Evolutionary conservation across 2,888 invertebrate genomes (phyloP), one percentile per base, ranked within the genome.

Genomic region (Drosophila kanekoi): DNA sequence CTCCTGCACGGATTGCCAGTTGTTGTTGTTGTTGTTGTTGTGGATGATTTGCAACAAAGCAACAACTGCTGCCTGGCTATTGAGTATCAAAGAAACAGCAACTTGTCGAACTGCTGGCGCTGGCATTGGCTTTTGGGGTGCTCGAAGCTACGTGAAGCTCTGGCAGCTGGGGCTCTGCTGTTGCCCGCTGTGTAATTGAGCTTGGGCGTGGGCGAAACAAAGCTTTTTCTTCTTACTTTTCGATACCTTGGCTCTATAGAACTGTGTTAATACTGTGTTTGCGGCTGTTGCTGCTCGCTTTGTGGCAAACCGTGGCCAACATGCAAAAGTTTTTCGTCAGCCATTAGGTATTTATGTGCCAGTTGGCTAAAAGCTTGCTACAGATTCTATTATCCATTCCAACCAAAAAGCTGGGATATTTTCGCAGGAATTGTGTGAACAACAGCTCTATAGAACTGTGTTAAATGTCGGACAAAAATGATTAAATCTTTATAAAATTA

Each of bases 21-120:
- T 47, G 33, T 23, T 23, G 6, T 23, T 20, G 20, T 52, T 45
- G 10, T 43, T 60, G 51, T 32, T 65, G 52, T 16, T 43, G 43
- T 59, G 72, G 57, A 71, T 76, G 77, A 63, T 57, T 71, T 71
- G 57, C 72, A 75, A 54, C 52, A 71, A 66, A 41, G 13, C 45
- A 49, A 47, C 47, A 56, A 61, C 49, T 37, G 18, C 47, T 33
- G 14, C 48, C n/a, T 20, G 11, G 18, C 16, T 40, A 28, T 40
- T 54, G 35, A 51, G 59, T 49, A 63, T 56, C 45, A 35, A 54
- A 49, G 45, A 62, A 54, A 41, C 49, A 32, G 20, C 32, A 61
- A 54, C 38, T 51, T 56, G 51, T 49, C 43, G 44, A 62, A 66
- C 48, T 51, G 16, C 52, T 51, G 16, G 23, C 1, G 1, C 37